A percentile compares a stretch with the other conserved stretches of the same genome.
phyloP scores from a whole-genome alignment of 2,797 vertebrate species.

The Darevskia nairensis region DNA sequence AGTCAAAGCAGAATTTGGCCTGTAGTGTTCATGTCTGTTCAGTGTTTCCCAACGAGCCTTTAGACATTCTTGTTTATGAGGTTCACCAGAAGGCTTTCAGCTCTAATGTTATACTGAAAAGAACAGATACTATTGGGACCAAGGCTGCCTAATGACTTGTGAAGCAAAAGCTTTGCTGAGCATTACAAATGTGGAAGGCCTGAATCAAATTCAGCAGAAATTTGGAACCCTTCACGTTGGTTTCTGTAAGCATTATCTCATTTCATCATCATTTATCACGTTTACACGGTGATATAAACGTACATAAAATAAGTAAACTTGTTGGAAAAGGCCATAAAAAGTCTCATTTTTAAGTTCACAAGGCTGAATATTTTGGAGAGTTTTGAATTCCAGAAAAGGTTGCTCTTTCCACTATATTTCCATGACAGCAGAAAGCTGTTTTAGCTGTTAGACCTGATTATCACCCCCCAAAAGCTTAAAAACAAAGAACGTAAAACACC shows the following conservation, averaged over 20 bases:
- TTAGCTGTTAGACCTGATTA: slow-evolving; percentile 44
- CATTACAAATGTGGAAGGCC: slow-evolving; percentile 32
- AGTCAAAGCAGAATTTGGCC: slow-evolving; percentile 4
- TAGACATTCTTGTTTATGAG: slow-evolving; percentile 18
- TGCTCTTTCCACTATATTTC: slow-evolving; percentile 47
- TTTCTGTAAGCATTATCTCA: slow-evolving; percentile 48
- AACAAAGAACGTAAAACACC: neutral
- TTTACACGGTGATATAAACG: slow-evolving; percentile 25
- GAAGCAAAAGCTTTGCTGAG: slow-evolving; percentile 34
- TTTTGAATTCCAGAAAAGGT: slow-evolving; percentile 38
- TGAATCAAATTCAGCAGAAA: slow-evolving; percentile 48
- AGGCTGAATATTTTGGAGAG: slow-evolving; percentile 51
- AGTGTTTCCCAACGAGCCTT: slow-evolving; percentile 42
- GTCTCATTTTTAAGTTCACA: slow-evolving; percentile 39
- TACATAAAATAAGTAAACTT: slow-evolving; percentile 35
- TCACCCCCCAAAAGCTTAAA: slow-evolving; percentile 40
- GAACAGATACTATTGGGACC: slow-evolving; percentile 32
- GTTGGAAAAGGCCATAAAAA: slow-evolving; percentile 51
- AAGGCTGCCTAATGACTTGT: slow-evolving; percentile 13
- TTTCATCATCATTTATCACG: slow-evolving; percentile 55
- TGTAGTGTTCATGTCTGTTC: neutral
- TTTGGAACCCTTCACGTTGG: slow-evolving; percentile 42
- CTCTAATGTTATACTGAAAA: slow-evolving; percentile 28
- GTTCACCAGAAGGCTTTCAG: slow-evolving; percentile 40
- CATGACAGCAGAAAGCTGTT: slow-evolving; percentile 39